Base-by-base conservation (phyloP, 1,140 invertebrate genomes). In the Pogonomyrmex californicus region DNA sequence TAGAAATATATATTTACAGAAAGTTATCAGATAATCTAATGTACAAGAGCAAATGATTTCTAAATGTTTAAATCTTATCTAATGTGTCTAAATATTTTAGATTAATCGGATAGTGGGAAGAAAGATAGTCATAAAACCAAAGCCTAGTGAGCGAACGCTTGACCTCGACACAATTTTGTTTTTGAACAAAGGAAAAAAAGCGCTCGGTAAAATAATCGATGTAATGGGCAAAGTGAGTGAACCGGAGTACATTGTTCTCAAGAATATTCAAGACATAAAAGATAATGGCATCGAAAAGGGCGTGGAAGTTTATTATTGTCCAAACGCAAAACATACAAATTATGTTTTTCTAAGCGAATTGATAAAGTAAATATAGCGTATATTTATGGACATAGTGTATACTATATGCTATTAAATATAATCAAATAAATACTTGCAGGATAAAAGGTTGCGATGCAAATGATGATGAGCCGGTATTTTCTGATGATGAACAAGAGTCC, bases 131-230 rank as follows among this genome's bases (percentile, higher is more conserved):
- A 93, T 95, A 2, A 85, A 83, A 62, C 94, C 95, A 68, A 94
- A 92, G 75, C 68, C 93, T 65, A 96, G 96, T 71, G 97, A 96
- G 51, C 97, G 98, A 73, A 96, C 98, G 0, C 96, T 99, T 60
- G 97, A 99, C 96, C 94, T 99, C 73, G 98, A 99, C 76, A 98
- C 97, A 4, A 96, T 99, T 36, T 94, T 99, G 38, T 99, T 99
- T 93, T 87, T 98, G 58, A 97, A 98, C 9, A 96, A 96, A 92
- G 98, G 97, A 17, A 95, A 96, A 62, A 96, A 96, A 87, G 96
- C 97, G 2, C 93, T 98, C 0, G 98, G 98, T 3, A 96, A 97
- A 91, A 96, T 99, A 77, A 99, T 98, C 95, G 99, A 99, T 96
- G 98, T 99, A 4, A 97, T 99, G 95, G 98, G 98, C 5, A 96